Evolutionary conservation across 2,797 vertebrate genomes (phyloP), one percentile per base, ranked within the genome.

Genomic region (Argyrosomus regius): DNA sequence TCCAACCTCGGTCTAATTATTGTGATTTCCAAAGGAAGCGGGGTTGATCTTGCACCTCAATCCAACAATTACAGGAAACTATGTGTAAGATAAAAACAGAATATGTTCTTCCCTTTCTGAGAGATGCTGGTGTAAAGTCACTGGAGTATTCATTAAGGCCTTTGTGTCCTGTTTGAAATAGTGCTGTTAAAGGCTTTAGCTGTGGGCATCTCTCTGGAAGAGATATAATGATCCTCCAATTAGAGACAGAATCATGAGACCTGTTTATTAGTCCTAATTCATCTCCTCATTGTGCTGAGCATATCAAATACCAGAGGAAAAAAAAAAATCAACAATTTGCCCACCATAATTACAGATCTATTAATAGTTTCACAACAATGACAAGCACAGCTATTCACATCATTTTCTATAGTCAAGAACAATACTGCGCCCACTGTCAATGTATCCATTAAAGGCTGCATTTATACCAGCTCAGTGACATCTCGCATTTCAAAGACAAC

Each of bases 131-230:
- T 89, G 82, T 45, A 68, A 93, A 94, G 93, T 94, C 95, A 94
- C 94, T 92, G 87, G 95, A 95, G 94, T 93, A 94, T 95, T 95
- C 94, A 96, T 95, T 95, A 95, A 95, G 88, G 91, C 90, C 90
- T 93, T 88, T 92, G 88, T 92, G 91, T 93, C 92, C 89, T 89
- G 88, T 94, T 93, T 93, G 93, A 94, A 93, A 94, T 87, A 86
- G 87, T 90, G 89, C 90, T 88, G 92, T 93, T 92, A 93, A 90
- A 92, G 91, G 90, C 89, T 93, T 89, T 90, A 89, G 93, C 93
- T 93, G 86, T 91, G 91, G 92, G 91, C 90, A 90, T 92, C 88
- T 93, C 90, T 94, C 81, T 94, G 91, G 89, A 95, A 94, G 92
- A 93, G 88, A 93, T 92, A 88, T 92, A 94, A 94, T 91, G 90